Base-by-base conservation (phyloP, 2,888 invertebrate species). In the Vanessa cardui region DNA sequence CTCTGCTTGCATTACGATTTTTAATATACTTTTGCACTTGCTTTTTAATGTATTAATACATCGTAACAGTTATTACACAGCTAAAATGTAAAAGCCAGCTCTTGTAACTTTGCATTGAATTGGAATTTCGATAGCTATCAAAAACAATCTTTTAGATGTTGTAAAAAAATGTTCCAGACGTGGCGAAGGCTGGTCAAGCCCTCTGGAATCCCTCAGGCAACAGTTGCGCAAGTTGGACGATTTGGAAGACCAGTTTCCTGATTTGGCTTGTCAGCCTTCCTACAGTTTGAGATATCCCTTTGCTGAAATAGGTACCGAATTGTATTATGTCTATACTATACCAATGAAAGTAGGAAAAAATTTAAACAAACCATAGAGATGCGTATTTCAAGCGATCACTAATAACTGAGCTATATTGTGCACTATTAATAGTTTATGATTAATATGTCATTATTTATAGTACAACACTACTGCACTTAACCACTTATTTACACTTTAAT, bases 201-300 rank as follows among this genome's bases (percentile, higher is more conserved):
- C 97, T 0, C 94, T 97, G 15, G 97, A 97, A 79, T 96, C 96
- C 69, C 89, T 97, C n/a, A 93, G 97, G 0, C 95, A 96, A 78
- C 97, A 97, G 82, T 85, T 97, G 66, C 95, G 97, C 74, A 96
- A 97, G 80, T 88, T 97, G 39, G 97, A 97, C 78, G 97, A 97
- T 79, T 87, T 97, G 50, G 97, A 97, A 80, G 97, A 97, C 80
- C 96, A 97, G 84, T 95, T 97, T 77, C 96, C 96, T 0, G 95
- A 95, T 70, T 91, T 96, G 70, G 94, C 94, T 47, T 96, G 96
- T 78, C 96, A 96, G 58, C 95, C 95, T 2, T 94, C 95, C 0
- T 96, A 96, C 80, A 96, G 96, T 77, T 87, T 97, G 71, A 93
- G 96, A 58, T 97, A 97, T 85, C 97, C 97, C 2, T 97, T 97